Percentiles rank a stretch among this genome's conserved stretches.
phyloP scores from a whole-genome alignment of 2,113 vertebrate genomes.

The Gnathonemus longibarbis region DNA sequence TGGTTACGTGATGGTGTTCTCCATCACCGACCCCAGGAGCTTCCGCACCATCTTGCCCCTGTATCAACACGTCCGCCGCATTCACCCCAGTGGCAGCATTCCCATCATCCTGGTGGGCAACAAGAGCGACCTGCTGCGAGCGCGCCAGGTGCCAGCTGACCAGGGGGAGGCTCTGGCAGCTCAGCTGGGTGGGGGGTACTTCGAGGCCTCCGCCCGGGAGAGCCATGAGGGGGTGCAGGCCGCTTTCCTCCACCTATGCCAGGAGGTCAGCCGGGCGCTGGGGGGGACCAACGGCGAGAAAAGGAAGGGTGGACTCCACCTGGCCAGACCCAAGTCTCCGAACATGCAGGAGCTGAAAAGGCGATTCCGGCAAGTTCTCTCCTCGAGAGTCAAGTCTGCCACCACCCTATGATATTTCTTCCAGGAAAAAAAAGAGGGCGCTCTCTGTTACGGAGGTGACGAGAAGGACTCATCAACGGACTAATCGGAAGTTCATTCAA shows the following conservation, averaged over 20 bases:
- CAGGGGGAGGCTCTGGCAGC: constrained; percentile 74
- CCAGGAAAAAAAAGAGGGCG: background rate
- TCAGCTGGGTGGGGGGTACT: constrained; percentile 69
- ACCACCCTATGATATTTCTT: constrained; percentile 59
- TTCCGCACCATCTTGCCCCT: constrained; percentile 75
- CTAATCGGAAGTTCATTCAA: background rate
- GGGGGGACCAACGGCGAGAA: constrained; percentile 78
- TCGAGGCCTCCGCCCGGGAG: constrained; percentile 83
- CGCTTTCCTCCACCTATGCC: constrained; percentile 81
- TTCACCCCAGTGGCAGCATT: constrained; percentile 81
- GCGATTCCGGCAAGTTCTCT: constrained; percentile 81
- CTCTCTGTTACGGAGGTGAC: background rate
- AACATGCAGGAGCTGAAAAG: constrained; percentile 93
- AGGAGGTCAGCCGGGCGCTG: constrained; percentile 73
- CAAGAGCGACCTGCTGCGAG: constrained; percentile 81
- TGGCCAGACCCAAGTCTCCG: constrained; percentile 81
- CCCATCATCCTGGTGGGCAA: constrained; percentile 81
- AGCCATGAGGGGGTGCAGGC: constrained; percentile 73
- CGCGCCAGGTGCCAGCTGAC: constrained; percentile 73
- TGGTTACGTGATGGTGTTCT: constrained; percentile 82
- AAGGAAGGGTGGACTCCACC: constrained; percentile 75
- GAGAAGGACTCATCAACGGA: background rate
- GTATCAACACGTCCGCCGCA: constrained; percentile 81
- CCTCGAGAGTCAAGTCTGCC: constrained; percentile 76
- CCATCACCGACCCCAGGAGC: constrained; percentile 83